Evolutionary conservation across 2,888 invertebrate genomes (phyloP).

Genomic region (Oscheius sp.): DNA sequence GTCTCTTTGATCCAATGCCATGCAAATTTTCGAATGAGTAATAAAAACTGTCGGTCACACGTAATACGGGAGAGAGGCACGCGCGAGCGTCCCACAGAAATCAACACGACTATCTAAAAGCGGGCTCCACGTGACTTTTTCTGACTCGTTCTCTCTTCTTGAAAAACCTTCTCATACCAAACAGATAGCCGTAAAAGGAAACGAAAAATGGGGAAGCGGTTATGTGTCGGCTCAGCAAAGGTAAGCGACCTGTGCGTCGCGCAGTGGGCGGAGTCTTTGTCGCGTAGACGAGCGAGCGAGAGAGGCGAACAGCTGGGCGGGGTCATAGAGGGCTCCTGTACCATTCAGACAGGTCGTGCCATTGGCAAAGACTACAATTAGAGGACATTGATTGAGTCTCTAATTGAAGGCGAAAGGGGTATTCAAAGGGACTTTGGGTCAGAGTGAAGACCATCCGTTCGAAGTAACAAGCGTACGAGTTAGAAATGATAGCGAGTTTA

Average conservation of each 20-base stretch:
- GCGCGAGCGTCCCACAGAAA: neutral
- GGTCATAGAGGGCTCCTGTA: constrained; percentile 19
- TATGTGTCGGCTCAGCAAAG: constrained; percentile 22
- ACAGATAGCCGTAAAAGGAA: no score
- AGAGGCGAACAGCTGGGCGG: constrained; percentile 22
- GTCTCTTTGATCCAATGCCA: constrained; percentile 20
- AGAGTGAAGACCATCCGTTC: neutral
- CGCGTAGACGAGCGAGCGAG: no score
- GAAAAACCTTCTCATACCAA: no score
- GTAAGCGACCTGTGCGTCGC: constrained; percentile 28
- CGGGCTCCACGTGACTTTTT: no score
- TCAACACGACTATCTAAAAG: neutral
- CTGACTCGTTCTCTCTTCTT: no score
- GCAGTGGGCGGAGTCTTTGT: constrained; percentile 12
- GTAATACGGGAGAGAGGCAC: constrained; percentile 1
- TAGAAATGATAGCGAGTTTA: no score
- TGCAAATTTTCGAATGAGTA: constrained; percentile 34
- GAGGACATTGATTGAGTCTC: constrained; percentile 22
- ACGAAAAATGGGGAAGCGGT: no score
- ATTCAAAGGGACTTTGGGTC: neutral
- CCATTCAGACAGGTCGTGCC: constrained; percentile 24
- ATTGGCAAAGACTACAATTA: constrained; percentile 26
- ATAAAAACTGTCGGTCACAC: constrained; percentile 24
- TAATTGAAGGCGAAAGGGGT: neutral
- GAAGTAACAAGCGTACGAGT: no score